Percentiles rank a stretch among this genome's conserved stretches.
Conservation (phyloP, 2,797 vertebrate species). For the Serranus cabrilla region DNA sequence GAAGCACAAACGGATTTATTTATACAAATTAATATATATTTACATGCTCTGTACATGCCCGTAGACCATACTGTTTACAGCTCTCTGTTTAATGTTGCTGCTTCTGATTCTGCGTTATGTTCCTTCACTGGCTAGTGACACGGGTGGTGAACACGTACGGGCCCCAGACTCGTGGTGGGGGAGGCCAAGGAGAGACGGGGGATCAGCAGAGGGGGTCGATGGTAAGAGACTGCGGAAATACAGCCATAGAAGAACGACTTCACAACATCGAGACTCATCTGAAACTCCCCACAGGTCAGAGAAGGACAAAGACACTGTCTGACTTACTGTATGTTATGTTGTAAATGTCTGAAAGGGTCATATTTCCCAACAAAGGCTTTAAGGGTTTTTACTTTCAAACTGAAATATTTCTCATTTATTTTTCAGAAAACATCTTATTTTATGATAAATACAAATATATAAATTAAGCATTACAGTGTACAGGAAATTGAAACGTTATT, state of each 20-base stretch:
- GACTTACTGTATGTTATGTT: not conserved
- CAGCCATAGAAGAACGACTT: constrained; percentile 93
- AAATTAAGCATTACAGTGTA: not conserved
- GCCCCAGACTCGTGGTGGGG: constrained; percentile 91
- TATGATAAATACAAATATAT: not conserved
- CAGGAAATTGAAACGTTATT: not conserved
- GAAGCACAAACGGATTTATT: not conserved
- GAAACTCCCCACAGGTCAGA: constrained; percentile 90
- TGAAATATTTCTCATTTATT: not conserved
- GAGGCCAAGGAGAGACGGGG: constrained; percentile 75
- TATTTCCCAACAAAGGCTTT: not conserved
- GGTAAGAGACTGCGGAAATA: constrained; percentile 90
- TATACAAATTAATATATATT: not conserved
- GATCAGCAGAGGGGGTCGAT: constrained; percentile 82
- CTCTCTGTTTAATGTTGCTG: not conserved
- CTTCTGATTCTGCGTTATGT: constrained; percentile 9
- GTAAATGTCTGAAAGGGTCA: not conserved
- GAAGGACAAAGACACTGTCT: not conserved
- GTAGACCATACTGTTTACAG: not conserved
- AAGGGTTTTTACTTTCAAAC: not conserved
- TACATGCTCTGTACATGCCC: not conserved
- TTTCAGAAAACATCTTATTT: not conserved
- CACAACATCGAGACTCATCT: constrained; percentile 96
- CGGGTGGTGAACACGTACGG: constrained; percentile 97
- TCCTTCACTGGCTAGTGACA: constrained; percentile 86